A percentile compares a stretch with the other conserved stretches of the same genome.
Evolutionary conservation across 2,113 vertebrate species (phyloP).

Genomic region (Hyaena hyaena): DNA sequence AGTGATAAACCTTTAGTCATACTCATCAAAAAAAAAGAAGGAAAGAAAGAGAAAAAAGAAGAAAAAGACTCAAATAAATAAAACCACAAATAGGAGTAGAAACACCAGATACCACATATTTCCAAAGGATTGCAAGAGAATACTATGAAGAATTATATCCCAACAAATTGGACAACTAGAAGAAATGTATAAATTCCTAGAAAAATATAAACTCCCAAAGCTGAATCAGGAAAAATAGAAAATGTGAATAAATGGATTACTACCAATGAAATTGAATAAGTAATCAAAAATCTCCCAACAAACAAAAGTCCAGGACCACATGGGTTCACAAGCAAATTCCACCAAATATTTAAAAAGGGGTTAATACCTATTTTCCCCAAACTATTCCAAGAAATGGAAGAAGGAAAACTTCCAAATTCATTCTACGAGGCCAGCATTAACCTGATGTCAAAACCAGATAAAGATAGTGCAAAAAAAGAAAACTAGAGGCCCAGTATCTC

Average conservation of each 20-base stretch:
- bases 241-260: neutral
- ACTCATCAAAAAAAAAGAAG: neutral
- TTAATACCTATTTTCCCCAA: neutral
- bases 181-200: neutral
- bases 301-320: neutral
- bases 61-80: neutral
- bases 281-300: neutral
- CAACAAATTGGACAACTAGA: neutral
- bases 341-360: neutral
- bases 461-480: neutral
- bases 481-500: neutral
- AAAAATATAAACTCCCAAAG: neutral
- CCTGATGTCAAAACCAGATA: neutral
- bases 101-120: neutral
- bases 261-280: neutral
- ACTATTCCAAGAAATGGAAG: neutral
- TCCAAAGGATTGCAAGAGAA: neutral
- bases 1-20: neutral
- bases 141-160: neutral
- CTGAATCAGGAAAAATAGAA: neutral
- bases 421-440: neutral
- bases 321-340: neutral
- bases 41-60: neutral
- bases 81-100: neutral
- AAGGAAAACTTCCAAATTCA: neutral